Percentiles rank a stretch among this genome's conserved stretches.
phyloP scores from a whole-genome alignment of 2,113 vertebrate species.

The Tenebrosternarchus preto region DNA sequence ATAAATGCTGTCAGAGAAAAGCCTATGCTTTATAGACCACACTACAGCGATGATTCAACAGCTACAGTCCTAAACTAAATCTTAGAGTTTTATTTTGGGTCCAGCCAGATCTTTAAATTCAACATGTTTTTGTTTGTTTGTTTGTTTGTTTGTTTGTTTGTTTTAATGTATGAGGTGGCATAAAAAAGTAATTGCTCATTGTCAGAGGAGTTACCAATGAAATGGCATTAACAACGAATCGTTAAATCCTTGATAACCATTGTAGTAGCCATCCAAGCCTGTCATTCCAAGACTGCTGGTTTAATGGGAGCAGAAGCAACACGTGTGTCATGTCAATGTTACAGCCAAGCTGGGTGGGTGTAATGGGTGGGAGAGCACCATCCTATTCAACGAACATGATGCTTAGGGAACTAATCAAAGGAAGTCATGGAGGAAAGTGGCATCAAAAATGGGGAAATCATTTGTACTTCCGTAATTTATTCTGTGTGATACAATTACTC shows the following conservation, averaged over 20 bases:
- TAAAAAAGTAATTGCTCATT: constrained; percentile 54
- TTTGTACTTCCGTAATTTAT: background rate
- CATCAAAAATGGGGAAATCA: background rate
- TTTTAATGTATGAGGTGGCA: background rate
- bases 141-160: no score
- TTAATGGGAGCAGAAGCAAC: background rate
- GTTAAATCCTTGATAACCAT: constrained; percentile 19
- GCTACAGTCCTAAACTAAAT: no score
- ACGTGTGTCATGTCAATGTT: background rate
- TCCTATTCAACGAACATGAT: no score
- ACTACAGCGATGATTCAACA: no score
- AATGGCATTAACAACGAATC: constrained; percentile 4
- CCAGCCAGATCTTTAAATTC: no score
- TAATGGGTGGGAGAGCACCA: no score
- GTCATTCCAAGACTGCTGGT: constrained; percentile 16
- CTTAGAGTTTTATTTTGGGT: no score
- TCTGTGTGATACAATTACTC: background rate
- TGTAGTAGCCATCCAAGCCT: constrained; percentile 17
- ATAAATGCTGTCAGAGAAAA: no score
- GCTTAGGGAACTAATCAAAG: no score
- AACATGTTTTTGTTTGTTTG: no score
- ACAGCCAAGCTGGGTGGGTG: no score
- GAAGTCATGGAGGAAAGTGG: constrained; percentile 2
- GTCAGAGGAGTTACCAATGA: constrained; percentile 23
- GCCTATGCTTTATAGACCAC: no score